phyloP scores from a whole-genome alignment of 2,113 vertebrate species.

The Cheilinus undulatus region DNA sequence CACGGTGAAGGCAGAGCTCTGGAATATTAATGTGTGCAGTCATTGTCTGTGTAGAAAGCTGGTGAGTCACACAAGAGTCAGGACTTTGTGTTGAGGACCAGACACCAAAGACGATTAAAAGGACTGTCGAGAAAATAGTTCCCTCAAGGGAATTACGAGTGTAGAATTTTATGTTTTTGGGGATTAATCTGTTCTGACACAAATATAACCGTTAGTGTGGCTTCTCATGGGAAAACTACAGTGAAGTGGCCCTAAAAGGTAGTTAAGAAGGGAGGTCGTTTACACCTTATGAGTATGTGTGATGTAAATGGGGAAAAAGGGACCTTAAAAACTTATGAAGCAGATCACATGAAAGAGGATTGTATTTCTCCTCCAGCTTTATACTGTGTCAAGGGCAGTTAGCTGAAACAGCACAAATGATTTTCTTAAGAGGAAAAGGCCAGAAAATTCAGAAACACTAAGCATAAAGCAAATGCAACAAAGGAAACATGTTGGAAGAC shows the following conservation, averaged over 20 bases:
- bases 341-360: too few species aligned
- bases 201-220: slow-evolving; percentile 20
- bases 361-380: too few species aligned
- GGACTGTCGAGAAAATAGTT: slow-evolving; percentile 6
- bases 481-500: too few species aligned
- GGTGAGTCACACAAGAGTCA: slow-evolving; percentile 49
- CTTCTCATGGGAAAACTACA: slow-evolving; percentile 7
- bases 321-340: background rate
- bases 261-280: background rate
- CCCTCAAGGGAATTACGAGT: slow-evolving; percentile 26
- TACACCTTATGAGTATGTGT: background rate
- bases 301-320: background rate
- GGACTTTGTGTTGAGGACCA: slow-evolving; percentile 35
- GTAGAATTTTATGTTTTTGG: background rate
- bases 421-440: background rate
- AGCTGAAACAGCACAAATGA: too few species aligned
- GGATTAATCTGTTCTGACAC: slow-evolving; percentile 49
- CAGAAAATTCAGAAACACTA: background rate
- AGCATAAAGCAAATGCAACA: too few species aligned
- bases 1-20: slow-evolving; percentile 27
- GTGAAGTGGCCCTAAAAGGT: background rate
- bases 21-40: slow-evolving; percentile 57
- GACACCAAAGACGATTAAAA: slow-evolving; percentile 37
- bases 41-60: slow-evolving; percentile 36
- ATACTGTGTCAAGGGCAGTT: too few species aligned